Percentiles rank a stretch among this genome's conserved stretches.
These are phyloP conservation scores for Rostratula benghalensis DNA, from an alignment of 2,113 vertebrate genomes.

Conservation along the genomic window DNA sequence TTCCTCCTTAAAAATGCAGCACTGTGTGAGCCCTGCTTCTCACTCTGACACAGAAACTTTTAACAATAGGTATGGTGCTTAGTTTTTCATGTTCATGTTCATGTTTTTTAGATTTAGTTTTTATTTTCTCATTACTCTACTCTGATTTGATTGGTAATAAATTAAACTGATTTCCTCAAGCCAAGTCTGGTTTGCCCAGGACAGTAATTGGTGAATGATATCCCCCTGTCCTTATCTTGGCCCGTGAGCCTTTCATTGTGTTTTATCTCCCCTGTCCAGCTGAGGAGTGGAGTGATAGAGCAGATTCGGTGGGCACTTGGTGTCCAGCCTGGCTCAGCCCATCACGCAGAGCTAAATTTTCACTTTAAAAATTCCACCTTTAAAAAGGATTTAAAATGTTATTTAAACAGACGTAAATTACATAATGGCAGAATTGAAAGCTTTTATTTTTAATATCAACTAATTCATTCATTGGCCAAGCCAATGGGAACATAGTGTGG, in stretches of 20 bases:
- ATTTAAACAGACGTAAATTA: background rate
- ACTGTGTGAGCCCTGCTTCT: background rate
- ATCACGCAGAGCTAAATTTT: background rate
- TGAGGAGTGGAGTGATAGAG: background rate
- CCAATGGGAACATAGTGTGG: background rate
- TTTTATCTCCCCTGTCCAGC: background rate
- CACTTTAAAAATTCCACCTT: background rate
- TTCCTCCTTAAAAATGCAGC: background rate
- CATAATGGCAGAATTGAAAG: background rate
- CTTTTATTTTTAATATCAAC: background rate
- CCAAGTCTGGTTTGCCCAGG: background rate
- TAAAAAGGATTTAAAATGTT: background rate
- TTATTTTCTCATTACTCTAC: background rate
- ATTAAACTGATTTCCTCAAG: background rate
- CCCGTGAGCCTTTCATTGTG: background rate
- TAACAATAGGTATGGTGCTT: background rate
- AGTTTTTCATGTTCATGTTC: background rate
- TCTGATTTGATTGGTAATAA: background rate
- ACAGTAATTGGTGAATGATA: background rate
- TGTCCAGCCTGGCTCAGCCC: background rate
- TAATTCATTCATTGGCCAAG: background rate
- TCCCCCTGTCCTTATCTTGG: background rate
- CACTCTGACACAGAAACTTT: background rate
- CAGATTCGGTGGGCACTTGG: background rate
- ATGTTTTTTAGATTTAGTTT: background rate